Evolutionary conservation across 2,888 invertebrate genomes (phyloP), one percentile per base, ranked within the genome.

Genomic region (Meandrusa payeni): DNA sequence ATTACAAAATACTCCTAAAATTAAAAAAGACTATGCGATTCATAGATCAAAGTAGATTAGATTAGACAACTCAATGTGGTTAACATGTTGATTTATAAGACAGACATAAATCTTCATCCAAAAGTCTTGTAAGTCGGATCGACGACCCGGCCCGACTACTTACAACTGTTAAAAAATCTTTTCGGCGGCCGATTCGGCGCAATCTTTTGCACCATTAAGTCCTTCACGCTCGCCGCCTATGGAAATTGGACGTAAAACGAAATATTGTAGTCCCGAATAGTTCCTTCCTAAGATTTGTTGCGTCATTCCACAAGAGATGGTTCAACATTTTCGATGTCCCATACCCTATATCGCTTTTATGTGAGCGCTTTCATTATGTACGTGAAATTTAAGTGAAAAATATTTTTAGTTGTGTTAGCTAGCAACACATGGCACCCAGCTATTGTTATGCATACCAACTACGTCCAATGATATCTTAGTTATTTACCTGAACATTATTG

Each of bases 181-280:
- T 72, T 69, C 66, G 70, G 65, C 69, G 76, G 79, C 73, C 74
- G 71, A 69, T 61, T 73, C 64, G 68, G 64, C 64, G 76, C 82
- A 87, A 87, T 86, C 82, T 85, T 78, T 76, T 79, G 85, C 75
- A 69, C 82, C 86, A 86, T 86, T 87, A 83, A 82, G 72, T 73
- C 66, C 65, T 86, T 85, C 85, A 83, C 85, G 85, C 79, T 80
- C 72, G 64, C 73, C 81, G 85, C 73, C 72, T 87, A 87, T 87
- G 86, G 81, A 86, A 82, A 87, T 87, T 86, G 85, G 74, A 85
- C 80, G 81, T 76, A 73, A 76, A 79, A 75, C 78, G 77, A 79
- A 85, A 81, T 83, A 83, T 81, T 74, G 67, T 72, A 71, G 67
- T 67, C 68, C 64, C 66, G 71, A 73, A 76, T 79, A 79, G 77